These are phyloP conservation scores for Neocrepidodera transversa DNA, from an alignment of 2,888 invertebrate species.

Conservation along the genomic window DNA sequence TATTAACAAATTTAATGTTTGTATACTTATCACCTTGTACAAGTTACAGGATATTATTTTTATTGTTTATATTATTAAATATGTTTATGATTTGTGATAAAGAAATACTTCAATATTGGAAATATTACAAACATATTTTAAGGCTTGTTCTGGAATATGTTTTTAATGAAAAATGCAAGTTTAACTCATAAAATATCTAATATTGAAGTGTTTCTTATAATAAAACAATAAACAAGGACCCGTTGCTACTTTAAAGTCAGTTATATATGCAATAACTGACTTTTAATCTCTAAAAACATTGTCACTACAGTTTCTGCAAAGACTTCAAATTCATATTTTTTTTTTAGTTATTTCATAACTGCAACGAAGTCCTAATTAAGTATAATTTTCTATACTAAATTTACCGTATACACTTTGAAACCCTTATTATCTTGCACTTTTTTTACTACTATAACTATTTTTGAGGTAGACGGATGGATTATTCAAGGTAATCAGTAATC, in stretches of 20 bases:
- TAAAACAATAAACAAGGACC: constrained; percentile 6
- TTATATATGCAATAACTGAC: too few relatives aligned
- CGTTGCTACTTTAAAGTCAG: constrained; percentile 18
- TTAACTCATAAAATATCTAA: not conserved
- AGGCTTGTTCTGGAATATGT: too few relatives aligned
- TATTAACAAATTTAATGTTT: constrained; percentile 33
- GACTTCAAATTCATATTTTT: constrained; percentile 49
- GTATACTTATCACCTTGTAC: constrained; percentile 42
- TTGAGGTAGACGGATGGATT: constrained; percentile 62
- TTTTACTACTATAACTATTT: constrained; percentile 44
- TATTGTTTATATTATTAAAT: constrained; percentile 35
- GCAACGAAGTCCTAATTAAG: constrained; percentile 53
- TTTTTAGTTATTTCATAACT: constrained; percentile 53
- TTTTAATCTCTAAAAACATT: too few relatives aligned
- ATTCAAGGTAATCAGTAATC: constrained; percentile 8
- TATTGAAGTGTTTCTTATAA: not conserved
- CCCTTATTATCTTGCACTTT: constrained; percentile 59
- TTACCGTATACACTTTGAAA: constrained; percentile 60
- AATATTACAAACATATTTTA: not conserved
- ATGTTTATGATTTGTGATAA: constrained; percentile 32
- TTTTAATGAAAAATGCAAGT: too few relatives aligned
- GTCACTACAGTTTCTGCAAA: constrained; percentile 33
- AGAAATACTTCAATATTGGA: constrained; percentile 28
- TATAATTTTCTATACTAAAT: constrained; percentile 40
- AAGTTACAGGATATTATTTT: constrained; percentile 30